phyloP scores from a whole-genome alignment of 2,113 vertebrate species.

The Callionymus lyra region DNA sequence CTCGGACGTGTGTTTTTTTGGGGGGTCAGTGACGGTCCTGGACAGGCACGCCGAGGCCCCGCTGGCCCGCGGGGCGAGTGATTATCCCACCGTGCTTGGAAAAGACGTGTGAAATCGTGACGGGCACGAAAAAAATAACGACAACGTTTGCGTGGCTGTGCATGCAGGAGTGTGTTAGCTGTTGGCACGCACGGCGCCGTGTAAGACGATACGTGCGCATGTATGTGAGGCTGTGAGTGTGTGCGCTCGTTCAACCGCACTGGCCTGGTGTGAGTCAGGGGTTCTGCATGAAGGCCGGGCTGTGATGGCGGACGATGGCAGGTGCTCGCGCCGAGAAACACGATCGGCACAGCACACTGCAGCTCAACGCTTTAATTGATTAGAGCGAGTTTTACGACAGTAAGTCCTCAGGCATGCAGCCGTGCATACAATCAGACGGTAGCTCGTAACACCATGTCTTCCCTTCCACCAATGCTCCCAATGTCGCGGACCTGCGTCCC shows the following conservation, averaged over 20 bases:
- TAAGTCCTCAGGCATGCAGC: slow-evolving; percentile 38
- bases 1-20: slow-evolving; percentile 12
- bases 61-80: slow-evolving; percentile 34
- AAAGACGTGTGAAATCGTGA: slow-evolving; percentile 68
- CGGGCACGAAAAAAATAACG: slow-evolving; percentile 63
- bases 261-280: slow-evolving; percentile 41
- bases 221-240: slow-evolving; percentile 16
- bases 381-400: slow-evolving; percentile 44
- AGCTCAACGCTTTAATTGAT: slow-evolving; percentile 55
- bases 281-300: slow-evolving; percentile 17
- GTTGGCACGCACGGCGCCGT: slow-evolving; percentile 42
- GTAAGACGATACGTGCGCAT: slow-evolving; percentile 43
- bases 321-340: slow-evolving; percentile 44
- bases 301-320: slow-evolving; percentile 42
- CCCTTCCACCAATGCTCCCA: not conserved
- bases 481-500: too few relatives aligned
- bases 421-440: slow-evolving; percentile 20
- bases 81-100: slow-evolving; percentile 54
- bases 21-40: slow-evolving; percentile 25
- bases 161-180: slow-evolving; percentile 42
- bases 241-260: slow-evolving; percentile 18
- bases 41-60: slow-evolving; percentile 26
- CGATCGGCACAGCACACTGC: slow-evolving; percentile 32
- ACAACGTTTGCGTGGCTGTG: slow-evolving; percentile 46
- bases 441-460: slow-evolving; percentile 8